These are phyloP conservation scores for Alitta virens DNA, from an alignment of 2,888 invertebrate species.

Conservation along the genomic window DNA sequence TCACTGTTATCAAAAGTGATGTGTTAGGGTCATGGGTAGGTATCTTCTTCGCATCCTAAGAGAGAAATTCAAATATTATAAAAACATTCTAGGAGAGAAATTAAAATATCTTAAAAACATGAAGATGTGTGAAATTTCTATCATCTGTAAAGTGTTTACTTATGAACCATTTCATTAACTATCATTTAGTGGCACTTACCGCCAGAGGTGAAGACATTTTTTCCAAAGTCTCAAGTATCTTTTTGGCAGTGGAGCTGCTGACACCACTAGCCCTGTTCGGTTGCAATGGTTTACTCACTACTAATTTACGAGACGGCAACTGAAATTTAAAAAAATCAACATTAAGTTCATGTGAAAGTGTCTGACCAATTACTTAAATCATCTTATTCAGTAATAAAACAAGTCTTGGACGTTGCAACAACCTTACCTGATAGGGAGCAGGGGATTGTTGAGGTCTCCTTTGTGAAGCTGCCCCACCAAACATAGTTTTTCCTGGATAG, in stretches of 20 bases:
- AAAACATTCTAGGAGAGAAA: too few relatives aligned
- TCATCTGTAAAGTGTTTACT: too few relatives aligned
- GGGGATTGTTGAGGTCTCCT: slow-evolving; percentile 32
- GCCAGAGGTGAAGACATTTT: slow-evolving; percentile 77
- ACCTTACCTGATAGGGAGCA: slow-evolving; percentile 39
- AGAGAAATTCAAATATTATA: slow-evolving; percentile 10
- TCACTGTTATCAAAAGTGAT: too few relatives aligned
- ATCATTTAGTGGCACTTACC: slow-evolving; percentile 34
- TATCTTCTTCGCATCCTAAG: slow-evolving; percentile 73
- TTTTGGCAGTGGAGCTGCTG: slow-evolving; percentile 73
- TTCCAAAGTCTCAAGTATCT: slow-evolving; percentile 77
- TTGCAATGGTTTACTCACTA: slow-evolving; percentile 49
- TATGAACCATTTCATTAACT: too few relatives aligned
- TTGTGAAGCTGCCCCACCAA: slow-evolving; percentile 50
- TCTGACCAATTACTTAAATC: too few relatives aligned
- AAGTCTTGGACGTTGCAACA: too few relatives aligned
- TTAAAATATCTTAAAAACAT: too few relatives aligned
- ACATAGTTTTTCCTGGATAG: slow-evolving; percentile 52
- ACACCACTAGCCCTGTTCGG: slow-evolving; percentile 42
- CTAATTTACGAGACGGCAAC: slow-evolving; percentile 37
- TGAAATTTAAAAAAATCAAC: too few relatives aligned
- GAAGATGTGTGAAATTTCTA: too few relatives aligned
- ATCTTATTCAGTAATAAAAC: too few relatives aligned
- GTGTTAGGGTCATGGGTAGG: slow-evolving; percentile 54
- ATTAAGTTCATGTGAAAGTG: too few relatives aligned